Evolutionary conservation across 2,888 invertebrate species (phyloP).

Genomic region (Pristionchus fissidentatus): DNA sequence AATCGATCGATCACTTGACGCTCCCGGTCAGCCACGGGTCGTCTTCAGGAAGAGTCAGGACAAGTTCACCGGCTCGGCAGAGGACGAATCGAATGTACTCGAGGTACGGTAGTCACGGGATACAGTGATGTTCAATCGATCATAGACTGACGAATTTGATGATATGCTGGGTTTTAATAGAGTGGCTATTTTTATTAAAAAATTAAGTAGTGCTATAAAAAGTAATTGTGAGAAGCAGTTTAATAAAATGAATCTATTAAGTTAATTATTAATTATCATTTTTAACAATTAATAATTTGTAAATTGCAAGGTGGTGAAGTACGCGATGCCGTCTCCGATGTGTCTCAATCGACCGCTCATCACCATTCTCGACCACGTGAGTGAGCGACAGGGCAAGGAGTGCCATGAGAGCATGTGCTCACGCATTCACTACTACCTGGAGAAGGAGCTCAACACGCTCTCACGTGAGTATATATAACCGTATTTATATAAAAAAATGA

Average conservation of each 20-base stretch:
- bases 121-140: no score
- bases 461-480: not conserved
- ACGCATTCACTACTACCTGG: constrained; percentile 60
- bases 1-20: constrained; percentile 57
- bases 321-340: constrained; percentile 70
- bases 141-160: no score
- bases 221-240: no score
- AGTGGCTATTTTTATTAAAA: no score
- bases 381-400: constrained; percentile 47
- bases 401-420: constrained; percentile 49
- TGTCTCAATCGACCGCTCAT: constrained; percentile 75
- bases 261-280: no score
- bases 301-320: constrained; percentile 61
- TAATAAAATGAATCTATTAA: no score
- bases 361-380: constrained; percentile 72
- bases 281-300: no score
- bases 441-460: constrained; percentile 54
- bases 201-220: no score
- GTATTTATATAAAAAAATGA: not conserved
- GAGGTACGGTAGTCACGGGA: no score
- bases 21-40: constrained; percentile 11
- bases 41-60: constrained; percentile 67
- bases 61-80: constrained; percentile 64
- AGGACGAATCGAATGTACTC: constrained; percentile 51
- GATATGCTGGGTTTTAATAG: no score